Evolutionary conservation across 2,888 invertebrate genomes (phyloP), one percentile per base, ranked within the genome.

Genomic region (Allolobophora icterica): DNA sequence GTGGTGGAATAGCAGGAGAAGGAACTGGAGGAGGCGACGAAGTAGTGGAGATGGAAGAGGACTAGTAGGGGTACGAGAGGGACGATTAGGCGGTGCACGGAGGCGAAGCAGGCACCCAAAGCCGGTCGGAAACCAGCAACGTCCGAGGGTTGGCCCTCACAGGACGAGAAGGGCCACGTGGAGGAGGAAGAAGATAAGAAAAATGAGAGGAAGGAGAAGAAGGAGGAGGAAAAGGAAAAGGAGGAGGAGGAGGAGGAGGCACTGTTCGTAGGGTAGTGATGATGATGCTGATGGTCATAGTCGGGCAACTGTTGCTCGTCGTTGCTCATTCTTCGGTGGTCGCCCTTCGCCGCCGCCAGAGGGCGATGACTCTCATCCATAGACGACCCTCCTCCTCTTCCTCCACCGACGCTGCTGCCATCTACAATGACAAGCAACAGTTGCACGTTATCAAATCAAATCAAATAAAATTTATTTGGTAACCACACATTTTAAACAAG

Each of bases 261-360:
- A 71, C 71, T n/a, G n/a, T 71, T 71, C 71, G 71, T 71, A 4
- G 71, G n/a, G 71, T 71, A 71, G 71, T 71, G 71, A 17, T 71
- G 71, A 17, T 71, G 71, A 71, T 71, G 71, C 30, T 71, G 71
- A n/a, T 71, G 71, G 87, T 87, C 35, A 24, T 87, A 87, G 87
- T 87, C 87, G 13, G 87, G 35, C 87, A 38, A 87, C 87, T 8
- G 87, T 34, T 38, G 87, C 19, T 33, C 35, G 34, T 87, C 87
- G 34, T 34, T 35, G 87, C 21, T 35, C 35, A 87, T 34, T 24
- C 35, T 5, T 87, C 87, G 87, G 24, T 34, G 87, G 35, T 87
- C 87, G 34, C 34, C 87, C 87, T 87, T 87, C 2, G 87, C 35
- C 11, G 87, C 71, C n/a, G 71, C 71, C 71, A 71, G 71, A 11